These are phyloP conservation scores for Trichopria drosophilae DNA, from an alignment of 2,888 invertebrate genomes.

Conservation along the genomic window DNA sequence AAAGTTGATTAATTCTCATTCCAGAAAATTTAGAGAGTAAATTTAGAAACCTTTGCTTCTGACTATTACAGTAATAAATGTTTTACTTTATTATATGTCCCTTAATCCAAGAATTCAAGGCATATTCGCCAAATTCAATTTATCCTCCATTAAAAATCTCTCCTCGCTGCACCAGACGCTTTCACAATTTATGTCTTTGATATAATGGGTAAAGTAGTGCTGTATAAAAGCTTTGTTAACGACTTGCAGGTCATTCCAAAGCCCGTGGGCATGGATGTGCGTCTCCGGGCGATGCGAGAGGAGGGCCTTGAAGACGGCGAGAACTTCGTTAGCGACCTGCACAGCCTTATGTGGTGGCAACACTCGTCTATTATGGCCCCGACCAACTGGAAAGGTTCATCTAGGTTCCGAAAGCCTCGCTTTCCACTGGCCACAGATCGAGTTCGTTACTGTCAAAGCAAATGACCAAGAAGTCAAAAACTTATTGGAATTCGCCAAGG, in stretches of 20 bases:
- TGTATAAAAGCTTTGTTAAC: no score
- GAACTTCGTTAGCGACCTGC: conserved; percentile 74
- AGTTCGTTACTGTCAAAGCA: conserved; percentile 50
- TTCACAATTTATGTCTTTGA: background rate
- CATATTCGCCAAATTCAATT: no score
- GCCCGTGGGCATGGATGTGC: conserved; percentile 79
- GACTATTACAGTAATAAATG: no score
- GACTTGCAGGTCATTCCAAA: conserved; percentile 49
- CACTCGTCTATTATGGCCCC: conserved; percentile 74
- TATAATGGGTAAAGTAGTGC: background rate
- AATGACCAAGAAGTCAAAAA: conserved; percentile 48
- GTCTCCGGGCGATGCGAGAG: conserved; percentile 71
- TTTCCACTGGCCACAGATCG: conserved; percentile 63
- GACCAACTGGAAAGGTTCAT: conserved; percentile 72
- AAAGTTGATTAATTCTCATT: no score
- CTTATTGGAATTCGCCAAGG: conserved; percentile 53
- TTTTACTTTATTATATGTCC: no score
- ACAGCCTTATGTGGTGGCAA: conserved; percentile 75
- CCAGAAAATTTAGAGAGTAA: no score
- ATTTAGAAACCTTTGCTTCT: no score
- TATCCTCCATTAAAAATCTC: no score
- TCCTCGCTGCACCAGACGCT: no score
- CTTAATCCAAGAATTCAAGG: no score
- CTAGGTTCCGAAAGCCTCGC: conserved; percentile 69
- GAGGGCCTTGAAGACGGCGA: conserved; percentile 65